These are phyloP conservation scores for Ceratina japonica DNA, from an alignment of 1,140 invertebrate genomes.

Conservation along the genomic window DNA sequence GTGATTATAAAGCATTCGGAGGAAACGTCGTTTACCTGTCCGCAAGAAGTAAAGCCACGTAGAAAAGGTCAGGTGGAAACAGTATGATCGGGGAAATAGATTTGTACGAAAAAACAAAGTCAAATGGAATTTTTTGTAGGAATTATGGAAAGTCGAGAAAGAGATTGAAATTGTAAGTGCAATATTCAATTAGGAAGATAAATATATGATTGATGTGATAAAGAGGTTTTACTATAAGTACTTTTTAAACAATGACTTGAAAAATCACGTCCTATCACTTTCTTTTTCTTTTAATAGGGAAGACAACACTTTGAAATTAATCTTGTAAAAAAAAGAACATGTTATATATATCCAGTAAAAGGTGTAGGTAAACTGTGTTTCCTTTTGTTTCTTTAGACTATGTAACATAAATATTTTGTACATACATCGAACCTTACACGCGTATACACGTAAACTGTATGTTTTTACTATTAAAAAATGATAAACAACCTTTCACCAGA, in stretches of 20 bases:
- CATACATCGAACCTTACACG: conserved; percentile 31
- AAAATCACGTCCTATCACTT: conserved; percentile 9
- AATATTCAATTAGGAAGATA: conserved; percentile 20
- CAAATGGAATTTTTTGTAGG: conserved; percentile 18
- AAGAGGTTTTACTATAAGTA: conserved; percentile 28
- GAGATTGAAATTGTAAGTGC: conserved; percentile 15
- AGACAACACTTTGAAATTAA: conserved; percentile 11
- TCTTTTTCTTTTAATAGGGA: conserved; percentile 31
- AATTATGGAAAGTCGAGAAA: not conserved
- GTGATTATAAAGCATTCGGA: conserved; percentile 79
- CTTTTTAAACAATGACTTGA: conserved; percentile 31
- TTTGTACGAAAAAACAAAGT: conserved; percentile 1
- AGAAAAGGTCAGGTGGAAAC: conserved; percentile 85
- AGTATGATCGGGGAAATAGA: conserved; percentile 78
- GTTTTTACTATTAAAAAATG: conserved; percentile 21
- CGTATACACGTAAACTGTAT: conserved; percentile 16
- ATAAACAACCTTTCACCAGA: conserved; percentile 38
- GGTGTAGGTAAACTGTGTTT: conserved; percentile 2
- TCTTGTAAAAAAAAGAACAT: conserved; percentile 23
- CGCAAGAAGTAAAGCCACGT: conserved; percentile 75
- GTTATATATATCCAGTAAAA: conserved; percentile 13
- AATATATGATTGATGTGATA: conserved; percentile 29
- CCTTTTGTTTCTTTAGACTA: conserved; percentile 16
- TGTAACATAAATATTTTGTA: conserved; percentile 46
- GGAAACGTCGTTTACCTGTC: conserved; percentile 87